Evolutionary conservation across 2,888 invertebrate species (phyloP), one percentile per base, ranked within the genome.

Genomic region (Hedya salicella): DNA sequence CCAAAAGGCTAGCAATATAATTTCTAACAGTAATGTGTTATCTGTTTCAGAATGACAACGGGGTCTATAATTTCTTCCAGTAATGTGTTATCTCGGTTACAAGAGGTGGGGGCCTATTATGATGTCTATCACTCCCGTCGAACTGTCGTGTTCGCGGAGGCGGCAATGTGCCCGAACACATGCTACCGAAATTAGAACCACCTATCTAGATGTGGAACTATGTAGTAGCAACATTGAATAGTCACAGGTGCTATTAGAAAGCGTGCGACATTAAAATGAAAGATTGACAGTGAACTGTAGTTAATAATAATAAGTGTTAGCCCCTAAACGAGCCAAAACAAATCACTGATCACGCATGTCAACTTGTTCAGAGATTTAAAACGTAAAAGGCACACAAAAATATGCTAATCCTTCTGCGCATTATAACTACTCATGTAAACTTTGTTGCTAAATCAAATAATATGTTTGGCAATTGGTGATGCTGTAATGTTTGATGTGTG

Each of bases 111-210:
- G 57, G 48, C 61, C 68, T 77, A 80, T 78, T 77, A 70, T 73
- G 73, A 75, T 74, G 73, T 71, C 72, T 76, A 78, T 77, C 79
- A 74, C 73, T 69, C 69, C 69, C 75, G 73, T 70, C 73, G 73
- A 71, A 60, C 71, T 75, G 77, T 80, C 78, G 80, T 77, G 77
- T 69, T 67, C 68, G 62, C 59, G 71, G 75, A 77, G 70, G 73
- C 71, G 72, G 48, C 52, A 30, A 19, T 42, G 54, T 67, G 49
- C 72, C 40, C 1, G 17, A 46, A 56, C 40, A 63, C 49, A 59
- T 50, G 49, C 13, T 56, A 30, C 17, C 40, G 44, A 57, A 57
- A 57, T 57, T 46, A 57, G 25, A 46, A 36, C 36, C 9, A 36
- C 36, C 8, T 36, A 36, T 9, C 9, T 36, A 36, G 11, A 13